Evolutionary conservation across 2,113 vertebrate genomes (phyloP).

Genomic region (Alligator mississippiensis): DNA sequence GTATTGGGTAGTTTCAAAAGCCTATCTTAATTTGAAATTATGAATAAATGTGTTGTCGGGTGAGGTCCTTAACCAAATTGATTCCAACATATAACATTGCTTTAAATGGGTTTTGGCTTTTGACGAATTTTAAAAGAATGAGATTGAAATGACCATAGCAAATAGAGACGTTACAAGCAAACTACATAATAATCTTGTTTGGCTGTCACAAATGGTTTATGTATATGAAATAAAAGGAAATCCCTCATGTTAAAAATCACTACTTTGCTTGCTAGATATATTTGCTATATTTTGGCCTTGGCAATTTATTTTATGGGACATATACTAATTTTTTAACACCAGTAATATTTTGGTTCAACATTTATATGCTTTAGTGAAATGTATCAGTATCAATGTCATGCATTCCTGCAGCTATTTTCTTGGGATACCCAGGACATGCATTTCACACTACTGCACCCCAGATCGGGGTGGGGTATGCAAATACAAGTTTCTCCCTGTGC

Average conservation of each 20-base stretch:
- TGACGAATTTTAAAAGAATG: constrained; percentile 4
- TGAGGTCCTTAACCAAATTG: neutral
- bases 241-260: neutral
- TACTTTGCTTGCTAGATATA: neutral
- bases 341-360: neutral
- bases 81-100: neutral
- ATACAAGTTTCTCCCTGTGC: too few species aligned
- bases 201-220: neutral
- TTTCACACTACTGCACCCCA: too few species aligned
- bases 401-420: too few species aligned
- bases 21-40: constrained; percentile 25
- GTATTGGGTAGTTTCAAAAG: neutral
- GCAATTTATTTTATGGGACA: neutral
- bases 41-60: constrained; percentile 37
- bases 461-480: too few species aligned
- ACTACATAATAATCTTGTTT: neutral
- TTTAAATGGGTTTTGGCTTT: constrained; percentile 27
- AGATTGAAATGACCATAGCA: neutral
- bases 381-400: neutral
- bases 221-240: neutral
- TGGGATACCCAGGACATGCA: too few species aligned
- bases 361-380: neutral
- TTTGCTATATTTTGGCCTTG: neutral
- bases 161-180: neutral
- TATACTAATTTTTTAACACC: neutral